Evolutionary conservation across 2,888 invertebrate species (phyloP).

Genomic region (Elaeidobius kamerunicus): DNA sequence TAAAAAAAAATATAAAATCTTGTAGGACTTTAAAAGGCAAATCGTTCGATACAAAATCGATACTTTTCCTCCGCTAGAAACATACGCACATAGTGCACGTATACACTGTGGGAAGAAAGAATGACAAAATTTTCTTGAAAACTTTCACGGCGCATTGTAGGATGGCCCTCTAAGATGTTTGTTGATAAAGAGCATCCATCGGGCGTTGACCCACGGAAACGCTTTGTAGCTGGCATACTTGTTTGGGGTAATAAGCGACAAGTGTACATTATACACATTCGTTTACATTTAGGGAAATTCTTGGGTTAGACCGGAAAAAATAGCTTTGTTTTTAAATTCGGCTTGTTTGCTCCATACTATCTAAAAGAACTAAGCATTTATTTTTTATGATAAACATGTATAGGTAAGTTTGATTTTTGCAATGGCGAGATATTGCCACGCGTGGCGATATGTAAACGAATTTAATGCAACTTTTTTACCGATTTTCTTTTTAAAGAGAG

Average conservation of each 20-base stretch:
- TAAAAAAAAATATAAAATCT: too few species aligned
- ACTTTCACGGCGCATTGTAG: constrained; percentile 19
- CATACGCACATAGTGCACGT: neutral
- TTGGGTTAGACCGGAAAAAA: constrained; percentile 1
- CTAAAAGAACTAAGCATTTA: too few species aligned
- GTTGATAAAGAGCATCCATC: constrained; percentile 21
- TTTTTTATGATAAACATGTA: too few species aligned
- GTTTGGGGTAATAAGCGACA: constrained; percentile 7
- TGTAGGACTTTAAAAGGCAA: too few species aligned
- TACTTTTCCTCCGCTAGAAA: constrained; percentile 6
- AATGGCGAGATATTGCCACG: too few species aligned
- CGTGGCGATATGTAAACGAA: too few species aligned
- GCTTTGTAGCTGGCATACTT: constrained; percentile 9
- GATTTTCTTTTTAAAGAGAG: too few species aligned
- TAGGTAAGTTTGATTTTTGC: too few species aligned
- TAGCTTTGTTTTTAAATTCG: neutral
- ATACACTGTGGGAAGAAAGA: constrained; percentile 4
- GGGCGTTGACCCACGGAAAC: constrained; percentile 18
- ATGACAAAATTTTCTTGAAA: constrained; percentile 24
- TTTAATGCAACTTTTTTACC: too few species aligned
- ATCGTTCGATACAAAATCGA: too few species aligned
- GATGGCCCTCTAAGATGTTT: constrained; percentile 21
- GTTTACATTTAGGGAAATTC: neutral
- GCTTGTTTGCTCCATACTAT: too few species aligned
- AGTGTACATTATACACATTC: neutral